These are phyloP conservation scores for Ephestia elutella DNA, from an alignment of 1,140 invertebrate species.

Conservation along the genomic window DNA sequence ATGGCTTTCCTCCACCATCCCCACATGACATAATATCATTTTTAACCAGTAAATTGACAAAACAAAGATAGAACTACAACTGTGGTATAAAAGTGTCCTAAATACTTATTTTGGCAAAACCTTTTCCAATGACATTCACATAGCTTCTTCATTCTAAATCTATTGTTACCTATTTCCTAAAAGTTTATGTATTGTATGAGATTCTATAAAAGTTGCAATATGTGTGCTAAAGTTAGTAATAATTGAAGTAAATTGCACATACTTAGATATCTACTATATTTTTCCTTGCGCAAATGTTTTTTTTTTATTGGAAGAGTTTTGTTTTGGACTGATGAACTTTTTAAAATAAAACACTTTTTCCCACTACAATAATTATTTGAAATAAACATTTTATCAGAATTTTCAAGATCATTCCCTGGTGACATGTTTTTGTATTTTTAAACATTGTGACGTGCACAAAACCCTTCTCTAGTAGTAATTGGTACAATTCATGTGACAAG, in stretches of 20 bases:
- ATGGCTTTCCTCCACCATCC: slow-evolving; percentile 21
- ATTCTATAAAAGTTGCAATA: neutral
- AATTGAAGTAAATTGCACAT: neutral
- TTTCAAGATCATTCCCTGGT: slow-evolving; percentile 19
- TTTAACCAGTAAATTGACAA: neutral
- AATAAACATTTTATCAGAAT: neutral
- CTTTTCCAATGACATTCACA: neutral
- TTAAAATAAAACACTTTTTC: neutral
- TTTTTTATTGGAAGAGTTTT: slow-evolving; percentile 1
- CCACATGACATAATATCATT: slow-evolving; percentile 7
- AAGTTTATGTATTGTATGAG: neutral
- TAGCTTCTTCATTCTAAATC: neutral
- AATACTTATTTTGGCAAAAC: neutral
- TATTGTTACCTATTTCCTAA: neutral
- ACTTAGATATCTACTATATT: neutral
- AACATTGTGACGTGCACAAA: slow-evolving; percentile 23
- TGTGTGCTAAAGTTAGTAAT: neutral
- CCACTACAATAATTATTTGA: neutral
- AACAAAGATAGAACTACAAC: neutral
- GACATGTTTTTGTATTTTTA: slow-evolving; percentile 15
- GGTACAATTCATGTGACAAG: neutral
- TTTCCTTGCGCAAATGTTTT: neutral
- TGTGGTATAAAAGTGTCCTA: neutral
- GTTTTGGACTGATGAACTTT: no score
- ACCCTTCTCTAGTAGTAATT: slow-evolving; percentile 4